Conservation (phyloP, 2,888 invertebrate species). For the Chelonus formosanus region DNA sequence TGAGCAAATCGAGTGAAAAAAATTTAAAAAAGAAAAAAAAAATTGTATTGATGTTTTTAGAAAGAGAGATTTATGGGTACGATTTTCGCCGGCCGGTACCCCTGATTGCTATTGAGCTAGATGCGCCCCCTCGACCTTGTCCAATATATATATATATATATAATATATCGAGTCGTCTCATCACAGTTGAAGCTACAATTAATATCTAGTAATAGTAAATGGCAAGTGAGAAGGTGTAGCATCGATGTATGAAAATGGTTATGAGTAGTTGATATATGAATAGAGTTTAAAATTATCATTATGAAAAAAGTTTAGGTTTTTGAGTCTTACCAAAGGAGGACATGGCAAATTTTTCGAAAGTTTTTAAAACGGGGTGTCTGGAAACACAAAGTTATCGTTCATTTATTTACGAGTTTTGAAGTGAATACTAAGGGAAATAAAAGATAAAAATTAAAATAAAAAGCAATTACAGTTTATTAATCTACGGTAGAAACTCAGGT, state of each 20-base stretch:
- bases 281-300: conserved; percentile 60
- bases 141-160: neutral
- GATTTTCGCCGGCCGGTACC: conserved; percentile 44
- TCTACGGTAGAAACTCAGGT: conserved; percentile 39
- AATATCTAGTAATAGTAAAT: conserved; percentile 6
- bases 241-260: conserved; percentile 44
- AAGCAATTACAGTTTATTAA: conserved; percentile 29
- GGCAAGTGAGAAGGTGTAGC: neutral
- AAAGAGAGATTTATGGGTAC: conserved; percentile 55
- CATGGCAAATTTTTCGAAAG: conserved; percentile 19
- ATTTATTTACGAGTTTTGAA: conserved; percentile 28
- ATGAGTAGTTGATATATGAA: conserved; percentile 63
- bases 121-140: conserved; percentile 27
- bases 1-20: conserved; percentile 35
- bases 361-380: conserved; percentile 34
- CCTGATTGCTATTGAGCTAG: conserved; percentile 38
- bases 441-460: conserved; percentile 10
- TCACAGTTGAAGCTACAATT: neutral
- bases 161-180: neutral
- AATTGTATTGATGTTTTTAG: conserved; percentile 58
- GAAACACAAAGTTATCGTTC: conserved; percentile 34
- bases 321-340: conserved; percentile 37
- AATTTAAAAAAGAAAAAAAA: conserved; percentile 29
- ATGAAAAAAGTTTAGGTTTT: conserved; percentile 45
- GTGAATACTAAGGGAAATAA: conserved; percentile 12